Conservation (phyloP, 2,797 vertebrate species). For the Meriones psammophilus region DNA sequence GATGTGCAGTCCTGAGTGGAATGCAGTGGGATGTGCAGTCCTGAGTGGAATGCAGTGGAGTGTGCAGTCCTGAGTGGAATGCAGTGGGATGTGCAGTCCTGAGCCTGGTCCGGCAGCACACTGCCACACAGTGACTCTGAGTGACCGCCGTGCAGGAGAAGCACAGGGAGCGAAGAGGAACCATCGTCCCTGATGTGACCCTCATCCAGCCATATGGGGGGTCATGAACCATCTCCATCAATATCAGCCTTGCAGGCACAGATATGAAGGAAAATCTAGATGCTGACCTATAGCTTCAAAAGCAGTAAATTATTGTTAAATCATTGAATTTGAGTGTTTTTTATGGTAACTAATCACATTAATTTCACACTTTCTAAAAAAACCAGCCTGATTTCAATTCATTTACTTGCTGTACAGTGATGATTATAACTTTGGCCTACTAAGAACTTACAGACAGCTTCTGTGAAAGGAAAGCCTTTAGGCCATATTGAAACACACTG, state of each 20-base stretch:
- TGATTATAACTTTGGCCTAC: neutral
- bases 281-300: neutral
- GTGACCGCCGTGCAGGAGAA: neutral
- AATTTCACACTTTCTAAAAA: slow-evolving; percentile 13
- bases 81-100: neutral
- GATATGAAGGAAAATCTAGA: neutral
- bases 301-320: neutral
- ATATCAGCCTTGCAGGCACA: neutral
- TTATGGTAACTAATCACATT: neutral
- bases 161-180: neutral
- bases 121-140: slow-evolving; percentile 1
- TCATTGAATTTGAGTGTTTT: neutral
- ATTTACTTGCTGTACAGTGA: neutral
- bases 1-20: neutral
- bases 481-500: neutral
- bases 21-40: too few species aligned
- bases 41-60: neutral
- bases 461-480: neutral
- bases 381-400: neutral
- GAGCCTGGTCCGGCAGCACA: neutral
- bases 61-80: slow-evolving; percentile 5
- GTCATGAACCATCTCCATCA: neutral
- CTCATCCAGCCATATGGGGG: neutral
- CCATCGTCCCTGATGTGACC: neutral
- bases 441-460: neutral